A percentile compares a stretch with the other conserved stretches of the same genome.
Evolutionary conservation across 2,113 vertebrate genomes (phyloP).

Genomic region (Accipiter cooperii): DNA sequence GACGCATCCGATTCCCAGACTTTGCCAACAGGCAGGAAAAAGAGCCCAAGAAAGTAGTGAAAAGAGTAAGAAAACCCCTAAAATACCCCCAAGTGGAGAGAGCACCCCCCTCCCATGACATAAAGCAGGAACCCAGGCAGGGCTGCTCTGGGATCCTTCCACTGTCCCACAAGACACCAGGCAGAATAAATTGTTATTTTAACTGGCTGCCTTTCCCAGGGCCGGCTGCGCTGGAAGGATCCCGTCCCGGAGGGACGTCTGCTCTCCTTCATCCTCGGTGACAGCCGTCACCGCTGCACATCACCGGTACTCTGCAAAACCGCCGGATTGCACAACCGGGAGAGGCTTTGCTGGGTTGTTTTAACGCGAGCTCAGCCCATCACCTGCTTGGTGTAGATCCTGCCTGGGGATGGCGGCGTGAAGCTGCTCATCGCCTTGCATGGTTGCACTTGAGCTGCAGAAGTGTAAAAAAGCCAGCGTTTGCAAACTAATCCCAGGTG

Average conservation of each 20-base stretch:
- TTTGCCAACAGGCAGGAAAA: background rate
- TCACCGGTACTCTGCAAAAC: rapidly evolving
- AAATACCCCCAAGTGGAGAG: background rate
- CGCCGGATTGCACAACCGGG: rapidly evolving
- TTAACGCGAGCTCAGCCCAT: background rate
- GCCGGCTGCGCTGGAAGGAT: background rate
- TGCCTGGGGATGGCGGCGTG: rapidly evolving
- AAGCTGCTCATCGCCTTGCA: background rate
- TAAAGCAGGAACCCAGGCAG: background rate
- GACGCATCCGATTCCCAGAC: background rate
- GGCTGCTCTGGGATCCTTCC: constrained; percentile 31
- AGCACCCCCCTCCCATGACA: background rate
- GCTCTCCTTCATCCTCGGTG: background rate
- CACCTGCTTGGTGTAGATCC: background rate
- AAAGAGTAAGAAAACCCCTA: background rate
- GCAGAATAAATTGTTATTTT: constrained; percentile 55
- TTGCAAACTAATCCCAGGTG: background rate
- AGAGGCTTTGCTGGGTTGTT: background rate
- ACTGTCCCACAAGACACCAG: background rate
- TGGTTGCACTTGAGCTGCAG: rapidly evolving
- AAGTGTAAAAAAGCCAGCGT: rapidly evolving
- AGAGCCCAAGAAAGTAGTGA: background rate
- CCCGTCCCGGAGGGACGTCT: background rate
- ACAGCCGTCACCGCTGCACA: background rate
- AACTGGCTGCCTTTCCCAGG: constrained; percentile 20